A percentile compares a stretch with the other conserved stretches of the same genome.
phyloP scores from a whole-genome alignment of 1,140 invertebrate species.

The Nilaparvata lugens region DNA sequence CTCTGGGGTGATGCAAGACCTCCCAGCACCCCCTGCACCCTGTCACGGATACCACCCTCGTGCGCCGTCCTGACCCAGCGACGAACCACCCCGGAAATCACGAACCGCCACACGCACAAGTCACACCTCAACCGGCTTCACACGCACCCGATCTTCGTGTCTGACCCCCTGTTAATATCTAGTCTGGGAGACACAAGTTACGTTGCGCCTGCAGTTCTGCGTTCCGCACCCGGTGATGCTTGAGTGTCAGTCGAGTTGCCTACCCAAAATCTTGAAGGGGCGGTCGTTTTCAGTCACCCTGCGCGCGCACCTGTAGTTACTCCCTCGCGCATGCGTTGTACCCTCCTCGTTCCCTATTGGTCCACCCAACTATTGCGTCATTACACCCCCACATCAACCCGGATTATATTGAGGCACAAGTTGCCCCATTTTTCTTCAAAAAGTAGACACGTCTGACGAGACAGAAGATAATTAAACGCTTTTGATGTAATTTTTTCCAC shows the following conservation, averaged over 20 bases:
- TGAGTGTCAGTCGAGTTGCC: not conserved
- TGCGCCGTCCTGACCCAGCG: not conserved
- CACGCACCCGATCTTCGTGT: not conserved
- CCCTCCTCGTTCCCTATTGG: not conserved
- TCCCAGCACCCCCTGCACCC: not conserved
- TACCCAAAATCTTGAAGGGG: not conserved
- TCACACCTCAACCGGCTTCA: too few relatives aligned
- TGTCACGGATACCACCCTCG: not conserved
- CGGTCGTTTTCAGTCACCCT: not conserved
- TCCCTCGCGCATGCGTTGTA: not conserved
- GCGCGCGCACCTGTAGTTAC: not conserved
- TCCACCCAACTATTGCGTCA: too few relatives aligned
- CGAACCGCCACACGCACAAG: too few relatives aligned
- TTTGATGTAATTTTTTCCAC: too few relatives aligned
- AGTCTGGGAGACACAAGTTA: not conserved
- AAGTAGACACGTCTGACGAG: not conserved
- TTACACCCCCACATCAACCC: not conserved
- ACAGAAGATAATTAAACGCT: too few relatives aligned
- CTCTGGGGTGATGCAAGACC: not conserved
- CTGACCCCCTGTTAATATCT: not conserved
- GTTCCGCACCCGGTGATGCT: not conserved
- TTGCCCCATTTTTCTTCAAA: not conserved
- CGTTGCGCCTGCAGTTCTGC: not conserved
- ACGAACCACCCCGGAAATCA: not conserved
- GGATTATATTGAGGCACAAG: not conserved